Evolutionary conservation across 2,797 vertebrate species (phyloP).

Genomic region (Linurgus olivaceus): DNA sequence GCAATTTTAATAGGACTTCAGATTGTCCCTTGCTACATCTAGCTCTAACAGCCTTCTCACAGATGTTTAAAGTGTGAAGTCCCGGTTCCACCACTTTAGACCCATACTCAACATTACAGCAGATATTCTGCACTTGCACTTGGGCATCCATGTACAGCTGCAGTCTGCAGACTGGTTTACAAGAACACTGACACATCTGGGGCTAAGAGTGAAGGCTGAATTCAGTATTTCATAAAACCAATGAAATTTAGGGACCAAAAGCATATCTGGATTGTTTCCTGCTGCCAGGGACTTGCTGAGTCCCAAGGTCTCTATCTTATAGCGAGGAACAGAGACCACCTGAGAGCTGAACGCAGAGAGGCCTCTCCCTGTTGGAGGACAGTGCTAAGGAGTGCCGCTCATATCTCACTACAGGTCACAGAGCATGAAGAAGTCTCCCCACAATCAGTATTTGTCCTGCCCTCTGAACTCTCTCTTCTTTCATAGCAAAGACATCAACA

Average conservation of each 20-base stretch:
- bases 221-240: not conserved
- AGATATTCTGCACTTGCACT: not conserved
- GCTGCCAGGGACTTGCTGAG: not conserved
- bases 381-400: not conserved
- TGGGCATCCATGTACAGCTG: accelerated
- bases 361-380: not conserved
- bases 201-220: not conserved
- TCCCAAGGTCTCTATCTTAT: not conserved
- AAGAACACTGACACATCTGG: not conserved
- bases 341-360: not conserved
- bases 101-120: not conserved
- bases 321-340: not conserved
- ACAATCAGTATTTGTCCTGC: not conserved
- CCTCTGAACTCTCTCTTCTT: constrained; percentile 4
- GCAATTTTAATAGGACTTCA: not conserved
- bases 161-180: not conserved
- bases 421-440: not conserved
- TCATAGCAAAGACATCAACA: constrained; percentile 22
- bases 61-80: not conserved
- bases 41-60: not conserved
- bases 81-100: not conserved
- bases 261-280: not conserved
- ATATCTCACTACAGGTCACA: not conserved
- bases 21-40: not conserved
- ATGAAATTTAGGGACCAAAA: not conserved